phyloP scores from a whole-genome alignment of 2,113 vertebrate genomes.

The Macquaria australasica region DNA sequence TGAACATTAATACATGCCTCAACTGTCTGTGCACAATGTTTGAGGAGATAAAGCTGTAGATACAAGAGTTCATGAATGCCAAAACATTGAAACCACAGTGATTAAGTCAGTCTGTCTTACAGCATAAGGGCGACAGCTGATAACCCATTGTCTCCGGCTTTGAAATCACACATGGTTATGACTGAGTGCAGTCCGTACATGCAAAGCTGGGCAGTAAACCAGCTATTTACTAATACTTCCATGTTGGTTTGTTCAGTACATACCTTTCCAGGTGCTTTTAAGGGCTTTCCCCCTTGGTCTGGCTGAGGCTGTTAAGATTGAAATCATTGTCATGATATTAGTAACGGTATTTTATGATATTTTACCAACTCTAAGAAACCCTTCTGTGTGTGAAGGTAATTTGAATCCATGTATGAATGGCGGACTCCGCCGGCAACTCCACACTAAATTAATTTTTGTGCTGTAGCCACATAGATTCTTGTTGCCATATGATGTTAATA shows the following conservation, averaged over 20 bases:
- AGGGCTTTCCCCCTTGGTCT: not conserved
- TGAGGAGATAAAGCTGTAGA: conserved; percentile 52
- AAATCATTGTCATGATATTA: not conserved
- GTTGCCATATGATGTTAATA: too few species aligned
- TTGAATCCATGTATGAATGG: not conserved
- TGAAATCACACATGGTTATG: conserved; percentile 25
- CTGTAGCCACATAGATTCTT: too few species aligned
- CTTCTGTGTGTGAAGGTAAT: not conserved
- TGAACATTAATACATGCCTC: not conserved
- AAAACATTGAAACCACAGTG: conserved; percentile 43
- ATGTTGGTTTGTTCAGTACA: conserved; percentile 5
- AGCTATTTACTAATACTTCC: not conserved
- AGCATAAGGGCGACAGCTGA: conserved; percentile 4
- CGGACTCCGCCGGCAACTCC: not conserved
- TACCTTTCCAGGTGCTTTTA: not conserved
- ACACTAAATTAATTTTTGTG: too few species aligned
- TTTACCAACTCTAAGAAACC: not conserved
- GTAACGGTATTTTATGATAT: not conserved
- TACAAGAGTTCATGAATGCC: conserved; percentile 25
- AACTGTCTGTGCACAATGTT: conserved; percentile 19
- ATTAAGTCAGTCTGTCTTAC: conserved; percentile 27
- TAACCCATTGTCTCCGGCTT: conserved; percentile 24
- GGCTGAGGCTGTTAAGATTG: not conserved
- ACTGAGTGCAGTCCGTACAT: not conserved
- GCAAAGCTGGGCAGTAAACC: not conserved